Percentiles rank a stretch among this genome's conserved stretches.
Evolutionary conservation across 2,888 invertebrate species (phyloP).

Genomic region (Erebia palarica): DNA sequence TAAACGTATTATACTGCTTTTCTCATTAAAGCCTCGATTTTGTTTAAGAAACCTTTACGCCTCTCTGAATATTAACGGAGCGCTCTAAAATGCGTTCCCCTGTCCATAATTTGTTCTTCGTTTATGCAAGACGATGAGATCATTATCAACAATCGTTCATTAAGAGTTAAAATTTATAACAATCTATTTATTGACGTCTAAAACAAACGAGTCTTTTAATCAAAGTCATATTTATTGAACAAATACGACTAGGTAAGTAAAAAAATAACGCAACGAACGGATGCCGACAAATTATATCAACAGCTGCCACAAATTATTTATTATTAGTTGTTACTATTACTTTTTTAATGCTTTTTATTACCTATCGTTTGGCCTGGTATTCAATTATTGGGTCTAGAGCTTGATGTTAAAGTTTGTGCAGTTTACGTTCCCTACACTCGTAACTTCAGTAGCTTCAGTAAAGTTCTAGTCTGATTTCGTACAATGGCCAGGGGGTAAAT

Average conservation of each 20-base stretch:
- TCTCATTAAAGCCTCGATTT: constrained; percentile 52
- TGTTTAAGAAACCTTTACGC: constrained; percentile 50
- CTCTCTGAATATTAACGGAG: constrained; percentile 52
- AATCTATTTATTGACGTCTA: constrained; percentile 31
- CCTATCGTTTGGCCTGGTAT: too few relatives aligned
- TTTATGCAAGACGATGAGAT: constrained; percentile 33
- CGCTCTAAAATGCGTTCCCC: constrained; percentile 50
- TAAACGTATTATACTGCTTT: constrained; percentile 51
- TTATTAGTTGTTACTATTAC: background rate
- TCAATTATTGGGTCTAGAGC: too few relatives aligned
- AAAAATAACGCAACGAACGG: constrained; percentile 27
- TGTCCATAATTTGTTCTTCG: constrained; percentile 42
- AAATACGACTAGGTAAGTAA: constrained; percentile 29
- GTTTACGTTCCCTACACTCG: background rate
- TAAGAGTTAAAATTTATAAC: constrained; percentile 32
- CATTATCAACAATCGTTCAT: constrained; percentile 33
- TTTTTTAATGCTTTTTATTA: background rate
- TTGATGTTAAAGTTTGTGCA: too few relatives aligned
- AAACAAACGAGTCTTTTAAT: constrained; percentile 37
- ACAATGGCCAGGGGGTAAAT: background rate
- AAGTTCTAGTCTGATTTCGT: background rate
- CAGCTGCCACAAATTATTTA: background rate
- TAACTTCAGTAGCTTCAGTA: background rate
- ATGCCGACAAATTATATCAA: constrained; percentile 8
- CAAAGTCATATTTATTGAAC: constrained; percentile 32